These are phyloP conservation scores for Boleophthalmus pectinirostris DNA, from an alignment of 2,113 vertebrate genomes.

Conservation along the genomic window DNA sequence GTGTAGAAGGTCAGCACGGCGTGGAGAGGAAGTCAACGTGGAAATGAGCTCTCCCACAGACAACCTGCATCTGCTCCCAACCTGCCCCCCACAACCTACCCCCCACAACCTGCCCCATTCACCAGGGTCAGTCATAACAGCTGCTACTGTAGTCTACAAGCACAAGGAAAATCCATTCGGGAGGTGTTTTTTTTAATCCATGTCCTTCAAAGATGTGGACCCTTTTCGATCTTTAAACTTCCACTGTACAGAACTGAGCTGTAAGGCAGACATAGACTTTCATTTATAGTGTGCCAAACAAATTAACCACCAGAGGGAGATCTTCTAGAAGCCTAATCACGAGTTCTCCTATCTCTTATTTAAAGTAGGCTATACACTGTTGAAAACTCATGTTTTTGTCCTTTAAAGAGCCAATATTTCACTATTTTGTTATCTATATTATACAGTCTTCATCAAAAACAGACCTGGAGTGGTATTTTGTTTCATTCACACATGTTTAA, in stretches of 20 bases:
- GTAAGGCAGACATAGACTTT: neutral
- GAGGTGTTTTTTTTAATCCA: neutral
- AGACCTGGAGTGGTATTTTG: too few species aligned
- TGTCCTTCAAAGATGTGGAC: neutral
- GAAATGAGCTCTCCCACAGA: constrained; percentile 60
- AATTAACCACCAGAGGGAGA: neutral
- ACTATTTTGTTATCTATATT: too few species aligned
- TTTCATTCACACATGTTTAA: too few species aligned
- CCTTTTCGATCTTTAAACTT: neutral
- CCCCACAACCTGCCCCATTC: constrained; percentile 6
- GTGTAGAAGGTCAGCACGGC: constrained; percentile 57
- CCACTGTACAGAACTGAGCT: neutral
- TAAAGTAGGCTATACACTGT: neutral
- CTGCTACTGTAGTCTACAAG: neutral
- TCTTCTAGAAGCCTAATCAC: neutral
- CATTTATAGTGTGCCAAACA: neutral
- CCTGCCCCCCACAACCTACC: neutral
- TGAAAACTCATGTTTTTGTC: neutral
- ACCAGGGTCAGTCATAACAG: constrained; percentile 6
- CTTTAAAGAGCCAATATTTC: too few species aligned
- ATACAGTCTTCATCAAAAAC: too few species aligned
- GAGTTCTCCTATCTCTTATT: neutral
- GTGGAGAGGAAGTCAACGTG: constrained; percentile 34
- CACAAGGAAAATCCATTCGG: neutral
- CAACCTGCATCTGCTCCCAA: constrained; percentile 38